phyloP scores from a whole-genome alignment of 2,113 vertebrate species.

The Sinocyclocheilus maitianheensis region DNA sequence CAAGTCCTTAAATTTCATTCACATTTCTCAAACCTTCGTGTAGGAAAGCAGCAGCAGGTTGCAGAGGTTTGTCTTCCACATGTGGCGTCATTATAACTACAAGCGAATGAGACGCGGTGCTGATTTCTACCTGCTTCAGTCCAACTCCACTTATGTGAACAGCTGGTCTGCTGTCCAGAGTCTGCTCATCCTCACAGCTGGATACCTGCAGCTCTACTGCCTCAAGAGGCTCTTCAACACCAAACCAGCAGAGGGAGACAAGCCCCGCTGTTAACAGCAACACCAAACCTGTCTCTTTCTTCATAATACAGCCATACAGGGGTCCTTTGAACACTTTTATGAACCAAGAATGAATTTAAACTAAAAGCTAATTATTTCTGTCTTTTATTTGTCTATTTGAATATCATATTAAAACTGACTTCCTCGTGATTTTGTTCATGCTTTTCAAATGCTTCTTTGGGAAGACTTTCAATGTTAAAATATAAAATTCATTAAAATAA shows the following conservation, averaged over 20 bases:
- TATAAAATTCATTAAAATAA: too few species aligned
- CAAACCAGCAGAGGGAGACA: slow-evolving; percentile 65
- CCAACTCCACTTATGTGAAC: slow-evolving; percentile 85
- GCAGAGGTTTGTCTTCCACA: slow-evolving; percentile 84
- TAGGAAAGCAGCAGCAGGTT: slow-evolving; percentile 79
- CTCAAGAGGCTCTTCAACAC: slow-evolving; percentile 84
- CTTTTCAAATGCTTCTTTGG: too few species aligned
- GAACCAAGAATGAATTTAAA: too few species aligned
- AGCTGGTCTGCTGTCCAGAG: slow-evolving; percentile 87
- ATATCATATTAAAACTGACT: too few species aligned
- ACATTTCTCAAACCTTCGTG: not conserved
- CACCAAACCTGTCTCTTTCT: too few species aligned
- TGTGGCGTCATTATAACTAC: slow-evolving; percentile 88
- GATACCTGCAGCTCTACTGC: slow-evolving; percentile 86
- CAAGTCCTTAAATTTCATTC: too few species aligned
- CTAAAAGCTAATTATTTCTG: too few species aligned
- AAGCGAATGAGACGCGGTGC: slow-evolving; percentile 82
- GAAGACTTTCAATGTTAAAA: too few species aligned
- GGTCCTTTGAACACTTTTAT: too few species aligned
- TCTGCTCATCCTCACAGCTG: slow-evolving; percentile 81
- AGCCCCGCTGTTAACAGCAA: slow-evolving; percentile 78
- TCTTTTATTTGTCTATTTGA: too few species aligned
- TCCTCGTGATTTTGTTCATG: too few species aligned
- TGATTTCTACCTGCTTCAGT: slow-evolving; percentile 82
- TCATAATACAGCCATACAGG: too few species aligned